These are phyloP conservation scores for Lipotes vexillifer DNA, from an alignment of 2,113 vertebrate genomes.

Conservation along the genomic window DNA sequence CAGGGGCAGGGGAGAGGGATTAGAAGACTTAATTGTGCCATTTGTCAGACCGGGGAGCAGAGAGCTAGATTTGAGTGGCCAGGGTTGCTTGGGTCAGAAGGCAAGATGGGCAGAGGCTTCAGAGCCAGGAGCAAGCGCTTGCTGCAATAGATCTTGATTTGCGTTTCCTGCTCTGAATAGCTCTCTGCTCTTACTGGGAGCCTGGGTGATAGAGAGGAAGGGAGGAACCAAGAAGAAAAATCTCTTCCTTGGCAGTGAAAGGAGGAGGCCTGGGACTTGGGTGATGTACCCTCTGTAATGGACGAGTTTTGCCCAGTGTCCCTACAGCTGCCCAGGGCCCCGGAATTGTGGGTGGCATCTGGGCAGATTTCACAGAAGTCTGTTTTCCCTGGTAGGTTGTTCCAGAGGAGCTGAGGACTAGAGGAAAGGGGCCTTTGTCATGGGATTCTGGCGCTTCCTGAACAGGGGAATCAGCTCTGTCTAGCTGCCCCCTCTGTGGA, in stretches of 20 bases:
- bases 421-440: background rate
- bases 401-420: background rate
- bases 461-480: too few relatives aligned
- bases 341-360: background rate
- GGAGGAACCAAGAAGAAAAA: background rate
- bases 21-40: background rate
- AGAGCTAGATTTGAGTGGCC: background rate
- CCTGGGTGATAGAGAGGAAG: too few relatives aligned
- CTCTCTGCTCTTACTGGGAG: background rate
- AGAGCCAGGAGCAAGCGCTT: background rate
- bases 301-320: background rate
- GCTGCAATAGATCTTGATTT: background rate
- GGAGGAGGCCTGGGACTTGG: background rate
- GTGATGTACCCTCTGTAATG: accelerated
- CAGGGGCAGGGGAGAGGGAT: background rate
- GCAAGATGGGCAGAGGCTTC: background rate
- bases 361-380: background rate
- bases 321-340: background rate
- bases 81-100: background rate
- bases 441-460: background rate
- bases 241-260: background rate
- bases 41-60: background rate
- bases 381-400: background rate
- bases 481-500: too few relatives aligned
- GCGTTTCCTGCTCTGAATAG: background rate